Conservation (phyloP, 2,113 vertebrate species). For the Pithys albifrons region DNA sequence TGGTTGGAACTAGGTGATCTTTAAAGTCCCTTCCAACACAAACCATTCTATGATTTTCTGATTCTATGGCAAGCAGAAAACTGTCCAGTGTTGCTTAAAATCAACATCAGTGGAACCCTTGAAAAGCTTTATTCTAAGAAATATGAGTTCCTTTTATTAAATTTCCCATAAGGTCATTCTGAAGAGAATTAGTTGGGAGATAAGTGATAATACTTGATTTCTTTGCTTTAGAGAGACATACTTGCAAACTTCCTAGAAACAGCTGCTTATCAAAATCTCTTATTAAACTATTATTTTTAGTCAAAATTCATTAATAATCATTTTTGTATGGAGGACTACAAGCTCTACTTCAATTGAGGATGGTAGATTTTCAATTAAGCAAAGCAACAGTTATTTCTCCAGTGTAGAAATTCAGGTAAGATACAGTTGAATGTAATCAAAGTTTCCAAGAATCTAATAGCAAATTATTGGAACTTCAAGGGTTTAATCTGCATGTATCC, state of each 20-base stretch:
- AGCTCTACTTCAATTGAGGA: neutral
- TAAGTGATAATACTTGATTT: neutral
- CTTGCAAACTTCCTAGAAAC: neutral
- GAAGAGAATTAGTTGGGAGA: neutral
- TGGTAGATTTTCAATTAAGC: neutral
- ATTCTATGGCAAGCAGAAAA: neutral
- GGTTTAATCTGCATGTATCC: neutral
- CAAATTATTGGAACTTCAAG: neutral
- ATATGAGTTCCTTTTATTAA: neutral
- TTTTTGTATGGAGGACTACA: neutral
- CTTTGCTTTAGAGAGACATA: neutral
- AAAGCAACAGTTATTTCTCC: neutral
- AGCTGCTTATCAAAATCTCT: neutral
- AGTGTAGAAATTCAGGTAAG: neutral
- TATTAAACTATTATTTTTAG: neutral
- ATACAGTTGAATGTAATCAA: neutral
- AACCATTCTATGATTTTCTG: neutral
- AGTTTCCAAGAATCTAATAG: neutral
- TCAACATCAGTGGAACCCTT: neutral
- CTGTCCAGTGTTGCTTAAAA: neutral
- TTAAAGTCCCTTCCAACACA: neutral
- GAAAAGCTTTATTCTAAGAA: neutral
- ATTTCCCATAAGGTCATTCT: neutral
- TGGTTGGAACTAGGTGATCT: neutral
- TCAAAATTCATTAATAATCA: neutral